A percentile compares a stretch with the other conserved stretches of the same genome.
These are phyloP conservation scores for Trichonephila inaurata DNA, from an alignment of 1,140 invertebrate species.

Conservation along the genomic window DNA sequence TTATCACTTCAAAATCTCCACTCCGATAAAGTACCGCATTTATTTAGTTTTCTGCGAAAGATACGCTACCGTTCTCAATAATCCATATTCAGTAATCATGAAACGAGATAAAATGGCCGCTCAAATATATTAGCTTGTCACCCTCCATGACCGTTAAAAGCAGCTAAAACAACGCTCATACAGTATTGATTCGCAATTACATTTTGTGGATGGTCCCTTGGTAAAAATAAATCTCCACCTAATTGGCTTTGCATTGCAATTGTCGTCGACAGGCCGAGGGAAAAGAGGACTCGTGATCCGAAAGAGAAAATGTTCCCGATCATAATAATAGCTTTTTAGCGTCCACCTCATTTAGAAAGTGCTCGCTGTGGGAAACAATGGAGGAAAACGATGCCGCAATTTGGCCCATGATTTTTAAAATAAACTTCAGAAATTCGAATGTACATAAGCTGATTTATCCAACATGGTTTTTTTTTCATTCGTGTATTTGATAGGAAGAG, in stretches of 20 bases:
- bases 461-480: neutral
- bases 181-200: slow-evolving; percentile 87
- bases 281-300: slow-evolving; percentile 47
- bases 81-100: neutral
- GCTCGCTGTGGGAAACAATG: slow-evolving; percentile 42
- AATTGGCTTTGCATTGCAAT: slow-evolving; percentile 72
- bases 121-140: neutral
- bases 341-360: slow-evolving; percentile 54
- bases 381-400: slow-evolving; percentile 5
- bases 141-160: neutral
- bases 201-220: slow-evolving; percentile 91
- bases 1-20: neutral
- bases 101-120: neutral
- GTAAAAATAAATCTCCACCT: slow-evolving; percentile 63
- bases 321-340: slow-evolving; percentile 64
- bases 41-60: slow-evolving; percentile 80
- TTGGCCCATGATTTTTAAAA: slow-evolving; percentile 23
- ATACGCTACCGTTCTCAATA: neutral
- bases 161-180: neutral
- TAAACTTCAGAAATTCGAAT: neutral
- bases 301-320: slow-evolving; percentile 67
- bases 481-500: neutral
- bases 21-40: slow-evolving; percentile 63
- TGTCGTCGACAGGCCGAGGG: slow-evolving; percentile 44
- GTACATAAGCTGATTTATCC: neutral